Evolutionary conservation across 2,888 invertebrate species (phyloP), one percentile per base, ranked within the genome.

Genomic region (Drosophila nigricruria): DNA sequence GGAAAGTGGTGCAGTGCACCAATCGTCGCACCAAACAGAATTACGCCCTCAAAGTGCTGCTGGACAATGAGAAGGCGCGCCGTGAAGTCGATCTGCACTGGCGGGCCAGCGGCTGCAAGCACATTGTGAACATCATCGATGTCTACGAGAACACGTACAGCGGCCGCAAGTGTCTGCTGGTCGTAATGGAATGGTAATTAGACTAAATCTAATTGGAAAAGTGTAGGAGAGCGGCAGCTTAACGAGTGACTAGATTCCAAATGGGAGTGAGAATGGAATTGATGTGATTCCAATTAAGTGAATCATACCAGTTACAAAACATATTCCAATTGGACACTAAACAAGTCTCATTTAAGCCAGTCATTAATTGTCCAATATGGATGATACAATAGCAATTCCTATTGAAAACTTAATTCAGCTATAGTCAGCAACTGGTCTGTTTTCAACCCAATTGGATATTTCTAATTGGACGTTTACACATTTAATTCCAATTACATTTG

Each of bases 81-180:
- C 94, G 99, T 65, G 99, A 99, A 93, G 98, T 99, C 14, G 98
- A 99, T 88, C 94, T 99, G 40, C 99, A 99, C 93, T 98, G 98
- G 96, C 94, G 97, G 83, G 98, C 97, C 0, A 97, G 97, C 76
- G 96, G 96, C 16, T 98, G 98, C 92, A 95, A 95, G 80, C 96
- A 99, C 91, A 98, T 99, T 89, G 99, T 99, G 9, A 96, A 97
- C 92, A 95, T 96, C 77, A 88, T 91, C 30, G 98, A 99, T 93
- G 98, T 99, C 30, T 99, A 98, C 93, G 98, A 99, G 93, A 99
- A 99, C 93, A 95, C 96, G n/a, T 98, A 98, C 91, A 96, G 96
- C 74, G 97, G 96, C 12, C 96, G 97, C 82, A 96, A 97, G 87
- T 99, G 99, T 93, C 94, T 99, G 3, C 94, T 99, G 9, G 98